Conservation (phyloP, 2,888 invertebrate species). For the Cerastoderma edule region DNA sequence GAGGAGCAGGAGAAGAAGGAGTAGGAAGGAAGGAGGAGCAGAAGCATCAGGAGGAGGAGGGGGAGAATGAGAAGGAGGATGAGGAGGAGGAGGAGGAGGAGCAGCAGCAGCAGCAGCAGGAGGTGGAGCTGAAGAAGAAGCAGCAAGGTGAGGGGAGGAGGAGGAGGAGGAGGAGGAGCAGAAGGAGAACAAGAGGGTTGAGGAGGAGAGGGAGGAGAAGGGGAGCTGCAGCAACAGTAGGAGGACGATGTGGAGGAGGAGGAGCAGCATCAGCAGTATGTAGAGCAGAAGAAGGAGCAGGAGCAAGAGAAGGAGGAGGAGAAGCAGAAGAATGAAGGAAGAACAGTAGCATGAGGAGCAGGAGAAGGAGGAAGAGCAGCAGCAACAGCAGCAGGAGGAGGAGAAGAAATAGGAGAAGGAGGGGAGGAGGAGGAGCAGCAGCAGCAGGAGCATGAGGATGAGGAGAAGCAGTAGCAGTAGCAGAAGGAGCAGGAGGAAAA, state of each 20-base stretch:
- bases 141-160: no score
- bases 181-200: not conserved
- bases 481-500: slow-evolving; percentile 1
- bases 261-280: slow-evolving; percentile 29
- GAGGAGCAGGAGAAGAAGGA: not conserved
- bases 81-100: no score
- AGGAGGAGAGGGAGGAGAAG: slow-evolving; percentile 11
- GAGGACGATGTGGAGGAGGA: slow-evolving; percentile 24
- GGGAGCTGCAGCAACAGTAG: slow-evolving; percentile 11
- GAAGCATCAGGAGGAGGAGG: no score
- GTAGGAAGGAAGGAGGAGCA: slow-evolving; percentile 4
- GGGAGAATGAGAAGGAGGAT: no score
- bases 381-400: not conserved
- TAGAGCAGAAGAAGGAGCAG: slow-evolving; percentile 22
- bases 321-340: slow-evolving; percentile 15
- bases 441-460: slow-evolving; percentile 15
- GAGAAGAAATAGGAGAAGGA: no score
- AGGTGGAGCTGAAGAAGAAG: slow-evolving; percentile 13
- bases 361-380: no score
- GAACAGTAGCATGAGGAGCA: no score
- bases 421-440: slow-evolving; percentile 26
- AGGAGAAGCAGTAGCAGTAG: slow-evolving; percentile 10
- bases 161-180: no score
- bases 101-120: slow-evolving; percentile 23
- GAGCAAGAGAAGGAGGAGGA: slow-evolving; percentile 1